Percentiles rank a stretch among this genome's conserved stretches.
Conservation (phyloP, 2,113 vertebrate genomes). For the Salvelinus namaycush region DNA sequence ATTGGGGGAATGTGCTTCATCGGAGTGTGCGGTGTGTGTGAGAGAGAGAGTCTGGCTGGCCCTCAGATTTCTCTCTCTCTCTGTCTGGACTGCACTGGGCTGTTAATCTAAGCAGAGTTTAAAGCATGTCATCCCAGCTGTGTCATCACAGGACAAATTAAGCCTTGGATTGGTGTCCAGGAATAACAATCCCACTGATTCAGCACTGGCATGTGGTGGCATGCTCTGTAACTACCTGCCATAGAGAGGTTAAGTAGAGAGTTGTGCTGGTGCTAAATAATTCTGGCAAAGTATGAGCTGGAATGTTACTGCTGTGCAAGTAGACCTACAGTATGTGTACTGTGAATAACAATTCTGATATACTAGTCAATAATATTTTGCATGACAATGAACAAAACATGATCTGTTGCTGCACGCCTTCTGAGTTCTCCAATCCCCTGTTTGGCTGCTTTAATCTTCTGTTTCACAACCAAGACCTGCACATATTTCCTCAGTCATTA, state of each 20-base stretch:
- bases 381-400: too few relatives aligned
- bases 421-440: too few relatives aligned
- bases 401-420: too few relatives aligned
- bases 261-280: too few relatives aligned
- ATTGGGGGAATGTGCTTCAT: background rate
- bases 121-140: conserved; percentile 32
- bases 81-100: background rate
- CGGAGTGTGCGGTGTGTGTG: conserved; percentile 3
- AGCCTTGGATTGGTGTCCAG: conserved; percentile 17
- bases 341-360: too few relatives aligned
- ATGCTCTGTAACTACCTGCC: too few relatives aligned
- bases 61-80: background rate
- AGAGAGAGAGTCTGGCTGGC: background rate
- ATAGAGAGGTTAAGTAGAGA: background rate
- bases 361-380: background rate
- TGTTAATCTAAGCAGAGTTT: conserved; percentile 31
- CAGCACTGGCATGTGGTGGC: background rate
- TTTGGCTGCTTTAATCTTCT: too few relatives aligned
- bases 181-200: conserved; percentile 39
- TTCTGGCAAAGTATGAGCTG: too few relatives aligned
- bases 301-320: too few relatives aligned
- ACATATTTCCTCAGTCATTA: too few relatives aligned
- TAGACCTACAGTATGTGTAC: too few relatives aligned
- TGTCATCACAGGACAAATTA: conserved; percentile 39
- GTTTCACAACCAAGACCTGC: too few relatives aligned